These are phyloP conservation scores for Semnornis frantzii DNA, from an alignment of 2,113 vertebrate species.

Conservation along the genomic window DNA sequence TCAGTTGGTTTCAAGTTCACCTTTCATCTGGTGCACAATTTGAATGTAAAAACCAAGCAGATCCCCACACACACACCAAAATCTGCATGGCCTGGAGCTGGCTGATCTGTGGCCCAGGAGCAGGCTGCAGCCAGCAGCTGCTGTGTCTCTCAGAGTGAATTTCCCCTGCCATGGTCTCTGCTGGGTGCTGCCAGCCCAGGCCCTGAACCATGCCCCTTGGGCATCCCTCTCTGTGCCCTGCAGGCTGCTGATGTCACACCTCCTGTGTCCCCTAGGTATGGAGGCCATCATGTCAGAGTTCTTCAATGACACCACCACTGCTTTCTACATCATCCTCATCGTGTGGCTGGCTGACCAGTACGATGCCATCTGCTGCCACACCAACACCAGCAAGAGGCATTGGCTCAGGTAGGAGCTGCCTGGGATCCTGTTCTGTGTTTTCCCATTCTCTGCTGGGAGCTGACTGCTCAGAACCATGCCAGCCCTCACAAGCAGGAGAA, in stretches of 20 bases:
- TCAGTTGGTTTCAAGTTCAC: background rate
- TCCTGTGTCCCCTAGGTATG: conserved; percentile 82
- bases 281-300: conserved; percentile 99
- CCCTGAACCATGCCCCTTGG: background rate
- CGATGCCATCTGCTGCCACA: conserved; percentile 97
- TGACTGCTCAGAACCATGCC: background rate
- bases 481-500: fast-evolving
- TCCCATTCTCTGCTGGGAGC: fast-evolving
- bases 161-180: background rate
- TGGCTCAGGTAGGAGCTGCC: conserved; percentile 86
- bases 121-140: background rate
- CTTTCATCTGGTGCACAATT: background rate
- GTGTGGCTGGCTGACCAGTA: conserved; percentile 98
- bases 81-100: fast-evolving
- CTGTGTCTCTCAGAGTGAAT: background rate
- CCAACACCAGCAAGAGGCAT: conserved; percentile 95
- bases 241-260: fast-evolving
- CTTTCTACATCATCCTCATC: conserved; percentile 99
- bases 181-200: background rate
- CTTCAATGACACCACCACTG: conserved; percentile 97
- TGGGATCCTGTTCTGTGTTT: background rate
- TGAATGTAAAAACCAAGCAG: background rate
- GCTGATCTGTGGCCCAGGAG: background rate
- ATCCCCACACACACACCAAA: background rate
- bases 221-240: background rate